These are phyloP conservation scores for Bombus affinis DNA, from an alignment of 1,140 invertebrate species.

Conservation along the genomic window DNA sequence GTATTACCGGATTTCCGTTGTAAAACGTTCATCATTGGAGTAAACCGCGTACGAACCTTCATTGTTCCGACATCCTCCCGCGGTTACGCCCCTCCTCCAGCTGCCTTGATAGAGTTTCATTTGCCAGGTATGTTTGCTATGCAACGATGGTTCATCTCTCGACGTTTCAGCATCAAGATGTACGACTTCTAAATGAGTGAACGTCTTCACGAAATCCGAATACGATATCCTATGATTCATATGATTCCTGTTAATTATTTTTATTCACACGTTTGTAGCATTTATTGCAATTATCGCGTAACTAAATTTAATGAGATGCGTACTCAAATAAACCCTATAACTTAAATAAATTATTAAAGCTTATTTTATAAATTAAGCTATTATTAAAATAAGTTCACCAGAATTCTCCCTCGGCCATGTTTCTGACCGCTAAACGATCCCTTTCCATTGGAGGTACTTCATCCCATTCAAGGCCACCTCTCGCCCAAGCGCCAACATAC, in stretches of 20 bases:
- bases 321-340: not conserved
- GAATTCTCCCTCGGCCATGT: constrained; percentile 90
- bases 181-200: constrained; percentile 92
- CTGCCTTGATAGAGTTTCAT: constrained; percentile 92
- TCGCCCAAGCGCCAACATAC: constrained; percentile 89
- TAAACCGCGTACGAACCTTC: constrained; percentile 83
- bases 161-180: constrained; percentile 94
- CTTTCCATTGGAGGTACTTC: constrained; percentile 88
- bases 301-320: not conserved
- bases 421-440: constrained; percentile 87
- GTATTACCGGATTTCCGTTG: constrained; percentile 19
- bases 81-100: constrained; percentile 95
- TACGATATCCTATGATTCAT: constrained; percentile 87
- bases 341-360: not conserved
- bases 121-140: constrained; percentile 91
- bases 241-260: not conserved
- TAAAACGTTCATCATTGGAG: constrained; percentile 15
- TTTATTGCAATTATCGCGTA: not conserved
- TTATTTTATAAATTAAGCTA: not conserved
- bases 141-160: constrained; percentile 90
- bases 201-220: constrained; percentile 92
- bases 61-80: constrained; percentile 95
- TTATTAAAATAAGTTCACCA: constrained; percentile 84
- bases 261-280: not conserved
- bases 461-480: constrained; percentile 89